These are phyloP conservation scores for Bugulina stolonifera DNA, from an alignment of 2,888 invertebrate genomes.

Conservation along the genomic window DNA sequence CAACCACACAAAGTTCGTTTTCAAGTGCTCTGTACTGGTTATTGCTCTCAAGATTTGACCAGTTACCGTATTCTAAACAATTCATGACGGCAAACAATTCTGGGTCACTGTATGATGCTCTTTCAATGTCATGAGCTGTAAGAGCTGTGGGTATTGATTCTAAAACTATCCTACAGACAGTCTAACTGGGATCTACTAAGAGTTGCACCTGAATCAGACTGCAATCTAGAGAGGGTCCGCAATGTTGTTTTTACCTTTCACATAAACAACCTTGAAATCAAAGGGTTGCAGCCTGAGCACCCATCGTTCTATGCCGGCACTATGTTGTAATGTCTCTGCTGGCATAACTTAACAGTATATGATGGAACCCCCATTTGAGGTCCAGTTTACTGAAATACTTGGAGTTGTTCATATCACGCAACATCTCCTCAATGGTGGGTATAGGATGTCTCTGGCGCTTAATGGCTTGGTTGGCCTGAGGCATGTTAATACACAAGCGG, in stretches of 20 bases:
- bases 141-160: background rate
- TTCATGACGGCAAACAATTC: background rate
- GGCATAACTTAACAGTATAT: background rate
- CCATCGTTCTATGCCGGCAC: constrained; percentile 1
- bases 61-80: background rate
- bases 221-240: background rate
- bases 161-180: background rate
- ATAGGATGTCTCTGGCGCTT: background rate
- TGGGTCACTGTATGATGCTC: background rate
- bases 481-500: constrained; percentile 5
- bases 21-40: background rate
- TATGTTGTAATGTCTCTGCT: background rate
- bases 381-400: background rate
- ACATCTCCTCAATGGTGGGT: constrained; percentile 12
- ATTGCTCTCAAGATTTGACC: background rate
- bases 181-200: background rate
- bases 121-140: background rate
- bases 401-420: background rate
- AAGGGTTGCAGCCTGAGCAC: background rate
- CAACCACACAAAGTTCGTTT: background rate
- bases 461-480: background rate
- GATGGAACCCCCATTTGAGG: background rate
- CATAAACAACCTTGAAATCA: background rate
- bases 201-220: background rate
- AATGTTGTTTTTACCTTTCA: background rate